phyloP scores from a whole-genome alignment of 2,797 vertebrate species.

The Otolemur crassicaudatus region DNA sequence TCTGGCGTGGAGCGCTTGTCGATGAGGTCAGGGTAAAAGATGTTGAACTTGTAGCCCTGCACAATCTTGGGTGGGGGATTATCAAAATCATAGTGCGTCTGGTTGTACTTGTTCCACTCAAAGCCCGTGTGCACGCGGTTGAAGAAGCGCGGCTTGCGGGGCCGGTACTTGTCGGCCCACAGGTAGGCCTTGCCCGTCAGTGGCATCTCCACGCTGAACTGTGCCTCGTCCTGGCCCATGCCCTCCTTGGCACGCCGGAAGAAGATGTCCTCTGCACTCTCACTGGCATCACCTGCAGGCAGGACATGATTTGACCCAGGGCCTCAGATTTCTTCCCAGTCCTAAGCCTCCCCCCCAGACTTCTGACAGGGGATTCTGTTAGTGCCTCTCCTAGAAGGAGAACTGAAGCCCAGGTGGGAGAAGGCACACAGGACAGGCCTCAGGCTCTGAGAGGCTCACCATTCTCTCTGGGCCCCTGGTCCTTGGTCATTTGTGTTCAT shows the following conservation, averaged over 20 bases:
- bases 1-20: constrained; percentile 97
- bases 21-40: constrained; percentile 99
- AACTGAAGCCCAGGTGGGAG: not conserved
- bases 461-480: fast-evolving
- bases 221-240: constrained; percentile 97
- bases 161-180: constrained; percentile 99
- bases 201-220: constrained; percentile 98
- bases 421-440: not conserved
- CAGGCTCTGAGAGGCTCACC: not conserved
- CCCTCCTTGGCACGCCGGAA: constrained; percentile 96
- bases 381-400: no score
- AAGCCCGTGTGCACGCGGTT: constrained; percentile 99
- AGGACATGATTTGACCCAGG: fast-evolving
- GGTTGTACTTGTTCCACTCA: constrained; percentile 99
- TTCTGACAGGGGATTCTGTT: not conserved
- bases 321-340: not conserved
- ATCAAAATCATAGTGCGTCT: constrained; percentile 99
- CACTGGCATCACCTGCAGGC: constrained; percentile 92
- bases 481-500: fast-evolving
- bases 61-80: constrained; percentile 98
- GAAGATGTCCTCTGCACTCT: constrained; percentile 97
- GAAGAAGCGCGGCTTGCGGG: constrained; percentile 98
- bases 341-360: no score
- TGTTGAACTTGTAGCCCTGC: constrained; percentile 99
- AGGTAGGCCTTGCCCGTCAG: constrained; percentile 97